Percentiles rank a stretch among this genome's conserved stretches.
These are phyloP conservation scores for Heterohyrax brucei DNA, from an alignment of 2,797 vertebrate species.

Conservation along the genomic window DNA sequence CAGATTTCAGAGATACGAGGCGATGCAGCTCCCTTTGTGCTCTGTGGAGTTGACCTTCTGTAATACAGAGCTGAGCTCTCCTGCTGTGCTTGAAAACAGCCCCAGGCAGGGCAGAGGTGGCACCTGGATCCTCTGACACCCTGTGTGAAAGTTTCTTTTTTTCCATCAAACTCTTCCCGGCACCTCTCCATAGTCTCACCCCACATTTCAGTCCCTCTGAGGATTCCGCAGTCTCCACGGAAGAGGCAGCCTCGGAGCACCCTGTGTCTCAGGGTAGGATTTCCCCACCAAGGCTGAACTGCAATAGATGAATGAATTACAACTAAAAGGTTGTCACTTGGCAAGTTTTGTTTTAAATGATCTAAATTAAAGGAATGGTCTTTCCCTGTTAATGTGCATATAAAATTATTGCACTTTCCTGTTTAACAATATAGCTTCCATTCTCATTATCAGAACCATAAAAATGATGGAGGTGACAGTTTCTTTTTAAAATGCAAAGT, in stretches of 20 bases:
- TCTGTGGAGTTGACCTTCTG: not conserved
- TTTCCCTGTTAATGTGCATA: constrained; percentile 83
- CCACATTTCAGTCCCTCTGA: rapidly evolving
- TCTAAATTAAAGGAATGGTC: constrained; percentile 86
- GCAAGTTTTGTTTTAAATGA: constrained; percentile 90
- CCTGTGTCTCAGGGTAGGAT: constrained; percentile 40
- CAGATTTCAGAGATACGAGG: not conserved
- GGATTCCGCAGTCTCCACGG: not conserved
- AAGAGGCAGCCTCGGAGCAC: not conserved
- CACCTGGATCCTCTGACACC: rapidly evolving
- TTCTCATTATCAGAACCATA: constrained; percentile 89
- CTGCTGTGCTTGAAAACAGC: not conserved
- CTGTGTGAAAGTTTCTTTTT: too few relatives aligned
- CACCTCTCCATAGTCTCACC: rapidly evolving
- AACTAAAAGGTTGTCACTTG: constrained; percentile 87
- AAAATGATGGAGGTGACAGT: constrained; percentile 87
- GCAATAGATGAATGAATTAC: constrained; percentile 83
- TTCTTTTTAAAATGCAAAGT: constrained; percentile 89
- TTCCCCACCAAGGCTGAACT: constrained; percentile 54
- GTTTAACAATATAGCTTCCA: constrained; percentile 88
- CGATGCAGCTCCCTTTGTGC: not conserved
- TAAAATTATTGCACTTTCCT: constrained; percentile 85
- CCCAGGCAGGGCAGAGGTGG: rapidly evolving
- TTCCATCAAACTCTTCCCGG: too few relatives aligned
- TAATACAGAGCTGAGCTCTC: not conserved